Evolutionary conservation across 2,888 invertebrate species (phyloP).

Genomic region (Apodemia hepburni): DNA sequence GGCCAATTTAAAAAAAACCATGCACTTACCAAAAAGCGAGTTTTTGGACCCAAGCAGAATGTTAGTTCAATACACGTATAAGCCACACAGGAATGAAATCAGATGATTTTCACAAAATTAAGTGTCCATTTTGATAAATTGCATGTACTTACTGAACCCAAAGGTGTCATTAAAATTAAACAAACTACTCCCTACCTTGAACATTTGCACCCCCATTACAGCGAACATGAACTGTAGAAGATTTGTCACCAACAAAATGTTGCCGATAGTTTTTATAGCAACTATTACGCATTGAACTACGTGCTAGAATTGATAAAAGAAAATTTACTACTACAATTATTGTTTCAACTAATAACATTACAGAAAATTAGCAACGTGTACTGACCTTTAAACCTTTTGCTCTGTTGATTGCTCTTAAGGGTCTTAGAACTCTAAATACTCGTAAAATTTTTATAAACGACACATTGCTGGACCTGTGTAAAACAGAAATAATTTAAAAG

Average conservation of each 20-base stretch:
- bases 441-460: conserved; percentile 99
- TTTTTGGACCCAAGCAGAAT: conserved; percentile 67
- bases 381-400: conserved; percentile 99
- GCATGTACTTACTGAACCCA: conserved; percentile 46
- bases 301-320: conserved; percentile 85
- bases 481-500: conserved; percentile 8
- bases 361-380: conserved; percentile 31
- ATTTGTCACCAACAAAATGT: conserved; percentile 99
- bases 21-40: conserved; percentile 50
- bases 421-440: conserved; percentile 96
- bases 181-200: conserved; percentile 91
- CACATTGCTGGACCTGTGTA: conserved; percentile 85
- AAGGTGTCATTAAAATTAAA: conserved; percentile 59
- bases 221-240: conserved; percentile 99
- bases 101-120: conserved; percentile 25
- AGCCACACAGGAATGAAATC: conserved; percentile 34
- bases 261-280: conserved; percentile 99
- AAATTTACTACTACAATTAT: conserved; percentile 29
- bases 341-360: conserved; percentile 17
- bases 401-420: conserved; percentile 98
- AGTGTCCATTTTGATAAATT: conserved; percentile 3
- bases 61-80: conserved; percentile 33
- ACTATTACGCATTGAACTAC: conserved; percentile 99
- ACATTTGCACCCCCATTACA: conserved; percentile 99
- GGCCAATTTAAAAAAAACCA: conserved; percentile 48